phyloP scores from a whole-genome alignment of 2,888 invertebrate genomes.

The Drosophila kanekoi region DNA sequence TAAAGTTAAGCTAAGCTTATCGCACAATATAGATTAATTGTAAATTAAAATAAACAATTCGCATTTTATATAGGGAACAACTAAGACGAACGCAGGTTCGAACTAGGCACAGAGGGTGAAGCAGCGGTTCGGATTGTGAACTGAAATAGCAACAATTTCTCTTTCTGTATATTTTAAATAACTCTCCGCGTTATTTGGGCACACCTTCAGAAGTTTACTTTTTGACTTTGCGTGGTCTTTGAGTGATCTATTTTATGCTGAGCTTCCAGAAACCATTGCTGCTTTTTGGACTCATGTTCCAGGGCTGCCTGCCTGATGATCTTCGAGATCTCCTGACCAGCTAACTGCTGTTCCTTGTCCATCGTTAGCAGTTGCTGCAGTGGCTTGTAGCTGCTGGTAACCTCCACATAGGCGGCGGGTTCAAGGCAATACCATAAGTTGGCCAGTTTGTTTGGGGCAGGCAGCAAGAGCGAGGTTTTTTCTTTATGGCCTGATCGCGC shows the following conservation, averaged over 20 bases:
- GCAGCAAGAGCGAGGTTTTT: background rate
- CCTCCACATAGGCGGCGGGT: conserved; percentile 61
- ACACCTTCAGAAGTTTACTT: background rate
- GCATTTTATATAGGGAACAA: too few relatives aligned
- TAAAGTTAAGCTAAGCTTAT: too few relatives aligned
- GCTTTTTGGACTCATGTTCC: conserved; percentile 53
- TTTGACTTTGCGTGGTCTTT: background rate
- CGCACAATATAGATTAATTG: too few relatives aligned
- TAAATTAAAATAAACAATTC: too few relatives aligned
- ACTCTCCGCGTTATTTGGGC: background rate
- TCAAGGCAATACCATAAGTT: conserved; percentile 38
- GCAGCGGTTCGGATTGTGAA: background rate
- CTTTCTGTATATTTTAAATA: background rate
- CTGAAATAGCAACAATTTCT: background rate
- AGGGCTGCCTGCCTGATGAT: conserved; percentile 58
- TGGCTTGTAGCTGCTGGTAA: conserved; percentile 19
- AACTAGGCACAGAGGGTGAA: too few relatives aligned
- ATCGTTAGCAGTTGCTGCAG: background rate
- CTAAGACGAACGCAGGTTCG: too few relatives aligned
- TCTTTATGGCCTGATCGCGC: background rate
- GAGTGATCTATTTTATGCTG: background rate
- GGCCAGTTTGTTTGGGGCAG: conserved; percentile 31
- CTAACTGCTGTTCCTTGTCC: conserved; percentile 21
- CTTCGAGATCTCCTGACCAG: conserved; percentile 29
- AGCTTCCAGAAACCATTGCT: conserved; percentile 19